phyloP scores from a whole-genome alignment of 2,797 vertebrate genomes.

The Dryobates pubescens region DNA sequence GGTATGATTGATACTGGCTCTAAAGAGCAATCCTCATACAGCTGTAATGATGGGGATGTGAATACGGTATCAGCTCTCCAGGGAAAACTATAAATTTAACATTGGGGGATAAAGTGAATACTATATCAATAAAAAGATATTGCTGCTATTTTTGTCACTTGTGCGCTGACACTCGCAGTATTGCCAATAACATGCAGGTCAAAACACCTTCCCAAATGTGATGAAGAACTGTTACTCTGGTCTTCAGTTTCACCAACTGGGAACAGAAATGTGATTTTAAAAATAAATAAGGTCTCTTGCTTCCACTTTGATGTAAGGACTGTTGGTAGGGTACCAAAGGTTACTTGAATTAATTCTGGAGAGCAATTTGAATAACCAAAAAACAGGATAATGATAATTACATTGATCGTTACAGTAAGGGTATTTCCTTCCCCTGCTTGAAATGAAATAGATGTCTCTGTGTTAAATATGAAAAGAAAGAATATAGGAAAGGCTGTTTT shows the following conservation, averaged over 20 bases:
- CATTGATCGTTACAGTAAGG: not conserved
- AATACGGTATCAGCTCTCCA: not conserved
- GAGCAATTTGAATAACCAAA: slow-evolving; percentile 8
- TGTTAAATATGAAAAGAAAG: not conserved
- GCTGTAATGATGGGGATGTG: not conserved
- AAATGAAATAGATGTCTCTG: not conserved
- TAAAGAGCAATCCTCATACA: not conserved
- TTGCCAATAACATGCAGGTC: slow-evolving; percentile 29
- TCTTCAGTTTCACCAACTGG: not conserved
- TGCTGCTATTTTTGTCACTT: slow-evolving; percentile 33
- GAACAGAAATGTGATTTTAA: not conserved
- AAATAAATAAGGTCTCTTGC: slow-evolving; percentile 23
- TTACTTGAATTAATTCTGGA: slow-evolving; percentile 27
- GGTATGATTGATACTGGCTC: slow-evolving; percentile 26
- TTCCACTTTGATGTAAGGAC: not conserved
- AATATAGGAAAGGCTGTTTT: not conserved
- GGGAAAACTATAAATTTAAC: slow-evolving; percentile 35
- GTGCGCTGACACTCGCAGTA: not conserved
- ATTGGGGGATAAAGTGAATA: slow-evolving; percentile 19
- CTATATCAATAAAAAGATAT: slow-evolving; percentile 61
- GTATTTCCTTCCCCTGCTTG: not conserved
- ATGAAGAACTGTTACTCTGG: not conserved
- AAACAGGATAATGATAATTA: not conserved
- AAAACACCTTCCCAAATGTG: slow-evolving; percentile 33
- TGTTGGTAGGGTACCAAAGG: not conserved